Evolutionary conservation across 2,797 vertebrate genomes (phyloP).

Genomic region (Coregonus suidteri): DNA sequence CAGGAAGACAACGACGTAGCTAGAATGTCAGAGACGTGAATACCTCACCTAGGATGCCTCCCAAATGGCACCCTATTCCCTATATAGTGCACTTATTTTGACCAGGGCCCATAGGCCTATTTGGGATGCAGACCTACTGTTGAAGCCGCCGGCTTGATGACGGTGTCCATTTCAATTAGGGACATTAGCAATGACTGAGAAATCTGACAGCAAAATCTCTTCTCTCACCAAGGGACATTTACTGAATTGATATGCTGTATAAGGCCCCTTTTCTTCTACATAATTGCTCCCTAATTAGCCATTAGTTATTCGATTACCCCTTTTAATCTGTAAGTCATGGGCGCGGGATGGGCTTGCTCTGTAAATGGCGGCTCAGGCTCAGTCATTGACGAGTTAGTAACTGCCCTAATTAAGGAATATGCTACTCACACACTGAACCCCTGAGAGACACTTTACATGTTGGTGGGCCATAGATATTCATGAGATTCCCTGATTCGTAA

Average conservation of each 20-base stretch:
- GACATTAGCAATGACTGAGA: constrained; percentile 62
- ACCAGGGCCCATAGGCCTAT: neutral
- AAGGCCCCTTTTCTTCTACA: constrained; percentile 57
- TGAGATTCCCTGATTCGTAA: constrained; percentile 70
- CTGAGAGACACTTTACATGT: constrained; percentile 49
- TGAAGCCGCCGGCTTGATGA: constrained; percentile 7
- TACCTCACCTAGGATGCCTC: neutral
- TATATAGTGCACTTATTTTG: neutral
- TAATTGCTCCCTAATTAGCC: constrained; percentile 80
- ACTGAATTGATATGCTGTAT: constrained; percentile 55
- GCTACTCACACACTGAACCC: constrained; percentile 29
- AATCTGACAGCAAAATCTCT: constrained; percentile 32
- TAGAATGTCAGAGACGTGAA: neutral
- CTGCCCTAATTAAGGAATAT: constrained; percentile 70
- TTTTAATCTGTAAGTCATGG: constrained; percentile 68
- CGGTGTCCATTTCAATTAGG: constrained; percentile 53
- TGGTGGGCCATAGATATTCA: constrained; percentile 65
- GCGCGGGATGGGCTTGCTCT: constrained; percentile 31
- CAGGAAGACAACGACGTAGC: neutral
- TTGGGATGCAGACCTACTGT: neutral
- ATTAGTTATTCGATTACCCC: constrained; percentile 77
- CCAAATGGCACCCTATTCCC: neutral
- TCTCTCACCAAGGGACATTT: constrained; percentile 47
- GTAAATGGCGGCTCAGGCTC: constrained; percentile 68
- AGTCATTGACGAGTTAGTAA: constrained; percentile 65